Base-by-base conservation (phyloP, 2,797 vertebrate genomes). In the Acanthornis magna region DNA sequence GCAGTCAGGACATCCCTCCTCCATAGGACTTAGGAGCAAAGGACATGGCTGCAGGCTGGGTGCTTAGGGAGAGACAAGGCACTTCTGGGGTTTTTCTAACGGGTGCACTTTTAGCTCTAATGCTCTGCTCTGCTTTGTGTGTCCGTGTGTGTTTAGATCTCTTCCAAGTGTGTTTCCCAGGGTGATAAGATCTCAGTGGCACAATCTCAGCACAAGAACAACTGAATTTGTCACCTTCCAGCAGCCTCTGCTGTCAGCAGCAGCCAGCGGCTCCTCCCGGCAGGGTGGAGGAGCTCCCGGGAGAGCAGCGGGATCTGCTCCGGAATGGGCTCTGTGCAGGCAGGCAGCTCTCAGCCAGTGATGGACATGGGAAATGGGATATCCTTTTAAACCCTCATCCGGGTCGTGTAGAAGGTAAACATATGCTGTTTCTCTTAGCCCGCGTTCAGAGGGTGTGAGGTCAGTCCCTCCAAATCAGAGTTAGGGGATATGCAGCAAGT, bases 111-210 rank as follows among this genome's bases (percentile, higher is more conserved):
- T 43, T 11, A 78, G 36, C 65, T 40, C 25, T 20, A 8, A 6
- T 6, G 42, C n/a, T 76, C 51, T 6, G 42, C n/a, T 76, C 51
- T 38, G 63, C 53, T 67, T 61, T 63, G 50, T 63, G 38, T 17
- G n/a, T 11, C 94, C 0, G 0, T 65, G 21, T 30, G 70, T 66
- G 36, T 43, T 85, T 57, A 73, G 80, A 71, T 71, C 62, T 65
- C 65, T 80, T 83, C 80, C 47, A n/a, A 61, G 62, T 75, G 65
- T 29, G 50, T 71, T 96, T 95, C 76, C 85, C 70, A 78, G 88
- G 50, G 34, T 6, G 87, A 68, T 80, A 91, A 89, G 68, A 86
- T 67, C 82, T 84, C 9, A 32, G 72, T 7, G 4, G 70, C 65
- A 53, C 51, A 48, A 8, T 22, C 57, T 86, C 83, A 75, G 70